phyloP scores from a whole-genome alignment of 2,113 vertebrate genomes.

The Meles meles region DNA sequence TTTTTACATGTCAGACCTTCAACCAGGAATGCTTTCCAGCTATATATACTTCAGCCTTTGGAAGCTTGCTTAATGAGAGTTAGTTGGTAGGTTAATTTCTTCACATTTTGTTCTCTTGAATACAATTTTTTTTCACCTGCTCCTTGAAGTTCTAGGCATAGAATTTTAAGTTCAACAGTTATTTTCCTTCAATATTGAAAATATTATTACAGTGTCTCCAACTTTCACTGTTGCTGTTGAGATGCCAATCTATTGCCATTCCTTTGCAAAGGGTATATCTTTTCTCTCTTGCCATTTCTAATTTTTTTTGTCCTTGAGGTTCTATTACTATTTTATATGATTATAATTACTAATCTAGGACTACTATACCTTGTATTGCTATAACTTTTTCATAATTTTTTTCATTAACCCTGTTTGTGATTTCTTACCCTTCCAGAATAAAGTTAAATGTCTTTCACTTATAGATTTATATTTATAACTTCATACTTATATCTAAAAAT shows the following conservation, averaged over 20 bases:
- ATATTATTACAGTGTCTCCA: neutral
- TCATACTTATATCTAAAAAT: neutral
- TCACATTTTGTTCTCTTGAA: neutral
- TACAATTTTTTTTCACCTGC: neutral
- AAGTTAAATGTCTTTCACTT: neutral
- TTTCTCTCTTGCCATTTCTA: neutral
- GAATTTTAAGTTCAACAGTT: neutral
- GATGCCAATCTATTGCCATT: neutral
- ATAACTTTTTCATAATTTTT: neutral
- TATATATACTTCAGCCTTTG: neutral
- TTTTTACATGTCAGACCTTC: neutral
- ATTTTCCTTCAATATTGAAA: neutral
- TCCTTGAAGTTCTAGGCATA: neutral
- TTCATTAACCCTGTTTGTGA: neutral
- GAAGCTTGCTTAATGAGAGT: neutral
- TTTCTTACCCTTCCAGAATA: neutral
- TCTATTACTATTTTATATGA: neutral
- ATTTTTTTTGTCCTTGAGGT: neutral
- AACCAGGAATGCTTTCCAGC: neutral
- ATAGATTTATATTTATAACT: neutral
- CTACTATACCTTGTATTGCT: neutral
- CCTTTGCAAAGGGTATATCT: neutral
- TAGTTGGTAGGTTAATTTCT: neutral
- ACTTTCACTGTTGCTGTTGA: neutral
- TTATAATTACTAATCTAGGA: neutral